Evolutionary conservation across 1,140 invertebrate species (phyloP), one percentile per base, ranked within the genome.

Genomic region (Thereuonema tuberculata): DNA sequence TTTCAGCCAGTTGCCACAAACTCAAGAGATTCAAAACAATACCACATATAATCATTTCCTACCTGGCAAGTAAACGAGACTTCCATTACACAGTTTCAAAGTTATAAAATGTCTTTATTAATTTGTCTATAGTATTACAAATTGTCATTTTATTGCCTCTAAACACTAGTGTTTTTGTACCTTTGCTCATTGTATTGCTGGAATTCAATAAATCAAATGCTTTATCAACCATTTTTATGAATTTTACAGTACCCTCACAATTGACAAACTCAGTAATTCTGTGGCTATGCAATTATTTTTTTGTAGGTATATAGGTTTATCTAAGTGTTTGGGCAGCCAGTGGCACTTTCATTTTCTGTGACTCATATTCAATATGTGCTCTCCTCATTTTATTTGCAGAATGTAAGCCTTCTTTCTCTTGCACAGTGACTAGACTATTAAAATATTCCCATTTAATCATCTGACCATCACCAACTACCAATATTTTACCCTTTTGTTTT

Each of bases 261-360:
- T 50, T 24, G 5, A 12, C 48, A 50, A 50, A 50, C 48, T 24
- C 48, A 9, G 17, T 9, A 20, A 50, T 5, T 21, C 48, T 50
- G 9, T 5, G 21, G 5, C 23, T 24, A 5, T 50, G 21, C 48
- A 50, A 17, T 12, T 14, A 24, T 14, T 20, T 21, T 12, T 50
- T 14, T 5, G 5, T 12, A 12, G 3, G 21, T 5, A 5, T 20
- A 50, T 20, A 17, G 48, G 21, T 12, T 50, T 24, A 21, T n/a
- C 48, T 50, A 50, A 50, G 23, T 20, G 23, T 17, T 21, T 50
- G 48, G 21, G 48, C 48, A 50, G 48, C 48, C 48, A 70, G 61
- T 1, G 61, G 59, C 12, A 70, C 68, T 47, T 72, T 70, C 68
- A 70, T 71, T 61, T 64, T 68, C 56, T 71, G 63, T 54, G 65